Conservation (phyloP, 2,113 vertebrate genomes). For the Trogon melanurus region DNA sequence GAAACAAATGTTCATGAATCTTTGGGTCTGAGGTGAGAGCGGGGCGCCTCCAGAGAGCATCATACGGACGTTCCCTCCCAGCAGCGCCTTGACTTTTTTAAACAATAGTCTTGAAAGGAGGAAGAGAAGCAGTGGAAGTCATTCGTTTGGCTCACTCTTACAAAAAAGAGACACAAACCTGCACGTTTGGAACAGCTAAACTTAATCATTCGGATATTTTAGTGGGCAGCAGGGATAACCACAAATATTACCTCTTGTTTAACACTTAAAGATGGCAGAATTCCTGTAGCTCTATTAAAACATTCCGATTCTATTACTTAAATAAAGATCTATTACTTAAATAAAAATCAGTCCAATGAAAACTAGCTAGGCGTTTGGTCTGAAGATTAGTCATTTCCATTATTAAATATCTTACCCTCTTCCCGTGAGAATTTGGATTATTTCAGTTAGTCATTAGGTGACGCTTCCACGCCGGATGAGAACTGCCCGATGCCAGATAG, state of each 20-base stretch:
- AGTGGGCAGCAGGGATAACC: background rate
- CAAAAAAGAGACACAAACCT: background rate
- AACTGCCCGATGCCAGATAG: background rate
- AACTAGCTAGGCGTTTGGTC: background rate
- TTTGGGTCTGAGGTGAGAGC: slow-evolving; percentile 89
- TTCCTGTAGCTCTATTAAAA: background rate
- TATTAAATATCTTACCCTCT: background rate
- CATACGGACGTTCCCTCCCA: slow-evolving; percentile 91
- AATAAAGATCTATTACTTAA: background rate
- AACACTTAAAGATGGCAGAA: background rate
- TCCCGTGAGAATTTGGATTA: background rate
- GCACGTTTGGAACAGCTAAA: background rate
- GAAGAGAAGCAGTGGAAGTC: background rate
- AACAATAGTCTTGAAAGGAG: slow-evolving; percentile 84
- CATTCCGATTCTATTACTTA: background rate
- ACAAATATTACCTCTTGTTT: background rate
- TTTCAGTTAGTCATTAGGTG: background rate
- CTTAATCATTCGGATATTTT: background rate
- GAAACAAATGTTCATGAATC: slow-evolving; percentile 98
- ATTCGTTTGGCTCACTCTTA: background rate
- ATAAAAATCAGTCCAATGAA: background rate
- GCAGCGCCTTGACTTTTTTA: slow-evolving; percentile 87
- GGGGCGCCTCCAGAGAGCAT: slow-evolving; percentile 96
- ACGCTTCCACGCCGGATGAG: background rate
- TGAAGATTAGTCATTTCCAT: background rate